Evolutionary conservation across 2,888 invertebrate species (phyloP).

Genomic region (Synergus itoensis): DNA sequence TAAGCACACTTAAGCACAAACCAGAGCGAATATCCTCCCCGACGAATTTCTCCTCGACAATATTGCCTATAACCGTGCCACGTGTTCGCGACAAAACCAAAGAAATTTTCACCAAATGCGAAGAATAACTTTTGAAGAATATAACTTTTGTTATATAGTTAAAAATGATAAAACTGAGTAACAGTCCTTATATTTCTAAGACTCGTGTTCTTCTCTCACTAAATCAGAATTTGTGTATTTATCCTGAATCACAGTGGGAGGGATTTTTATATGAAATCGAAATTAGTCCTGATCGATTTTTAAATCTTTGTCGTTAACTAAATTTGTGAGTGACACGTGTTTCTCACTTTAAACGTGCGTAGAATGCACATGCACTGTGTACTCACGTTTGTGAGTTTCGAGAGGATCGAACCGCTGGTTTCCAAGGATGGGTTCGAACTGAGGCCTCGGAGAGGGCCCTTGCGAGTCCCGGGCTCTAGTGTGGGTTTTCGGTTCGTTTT

Average conservation of each 20-base stretch:
- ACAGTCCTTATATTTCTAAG: not conserved
- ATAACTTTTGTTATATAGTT: not conserved
- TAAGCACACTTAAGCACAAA: slow-evolving; percentile 14
- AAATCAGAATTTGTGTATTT: not conserved
- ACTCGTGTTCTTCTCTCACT: not conserved
- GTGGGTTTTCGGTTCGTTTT: slow-evolving; percentile 75
- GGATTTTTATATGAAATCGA: not conserved
- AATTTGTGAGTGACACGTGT: slow-evolving; percentile 13
- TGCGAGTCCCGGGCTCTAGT: slow-evolving; percentile 70
- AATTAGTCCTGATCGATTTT: slow-evolving; percentile 4
- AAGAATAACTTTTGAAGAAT: not conserved
- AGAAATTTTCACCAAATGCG: not conserved
- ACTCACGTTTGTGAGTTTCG: not conserved
- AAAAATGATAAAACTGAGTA: not conserved
- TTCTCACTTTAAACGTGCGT: not conserved
- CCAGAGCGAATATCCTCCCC: not conserved
- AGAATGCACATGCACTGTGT: not conserved
- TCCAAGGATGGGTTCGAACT: slow-evolving; percentile 77
- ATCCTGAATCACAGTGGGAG: not conserved
- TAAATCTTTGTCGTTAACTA: not conserved
- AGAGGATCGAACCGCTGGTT: slow-evolving; percentile 69
- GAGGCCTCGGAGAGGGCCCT: slow-evolving; percentile 71
- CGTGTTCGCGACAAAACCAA: not conserved
- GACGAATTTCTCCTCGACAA: not conserved
- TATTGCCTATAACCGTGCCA: not conserved